Conservation (phyloP, 2,113 vertebrate species). For the Clinocottus analis region DNA sequence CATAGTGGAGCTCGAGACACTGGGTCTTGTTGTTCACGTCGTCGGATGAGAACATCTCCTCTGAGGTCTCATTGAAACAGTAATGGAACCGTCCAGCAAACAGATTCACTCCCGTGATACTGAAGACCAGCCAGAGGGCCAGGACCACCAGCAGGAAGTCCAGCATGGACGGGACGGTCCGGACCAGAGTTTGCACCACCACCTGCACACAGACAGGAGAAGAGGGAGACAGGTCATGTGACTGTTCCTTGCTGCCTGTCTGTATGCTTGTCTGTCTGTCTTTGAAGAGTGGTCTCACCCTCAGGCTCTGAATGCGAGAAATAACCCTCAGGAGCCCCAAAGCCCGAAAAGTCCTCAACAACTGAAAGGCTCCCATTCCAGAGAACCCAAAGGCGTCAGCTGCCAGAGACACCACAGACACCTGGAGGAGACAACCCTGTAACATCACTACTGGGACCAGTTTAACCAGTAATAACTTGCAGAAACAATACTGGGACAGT, state of each 20-base stretch:
- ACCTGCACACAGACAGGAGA: conserved; percentile 77
- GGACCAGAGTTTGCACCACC: conserved; percentile 88
- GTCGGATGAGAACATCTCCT: conserved; percentile 17
- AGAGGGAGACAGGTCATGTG: not conserved
- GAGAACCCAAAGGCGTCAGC: conserved; percentile 89
- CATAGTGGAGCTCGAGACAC: conserved; percentile 75
- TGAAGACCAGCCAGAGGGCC: conserved; percentile 93
- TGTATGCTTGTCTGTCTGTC: not conserved
- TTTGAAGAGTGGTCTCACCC: conserved; percentile 77
- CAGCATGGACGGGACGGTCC: conserved; percentile 89
- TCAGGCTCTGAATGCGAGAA: conserved; percentile 93
- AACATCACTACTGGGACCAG: not conserved
- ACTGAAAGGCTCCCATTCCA: conserved; percentile 88
- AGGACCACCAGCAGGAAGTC: conserved; percentile 88
- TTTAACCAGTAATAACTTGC: not conserved
- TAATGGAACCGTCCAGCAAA: conserved; percentile 91
- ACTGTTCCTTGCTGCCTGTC: not conserved
- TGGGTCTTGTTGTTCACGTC: conserved; percentile 85
- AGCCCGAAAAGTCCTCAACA: conserved; percentile 87
- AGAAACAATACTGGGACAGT: not conserved
- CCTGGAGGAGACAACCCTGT: conserved; percentile 76
- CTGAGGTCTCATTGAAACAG: conserved; percentile 88
- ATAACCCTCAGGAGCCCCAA: conserved; percentile 89
- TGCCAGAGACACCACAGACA: conserved; percentile 88
- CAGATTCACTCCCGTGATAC: conserved; percentile 91